phyloP scores from a whole-genome alignment of 2,888 invertebrate species.

The Epinotia brunnichana region DNA sequence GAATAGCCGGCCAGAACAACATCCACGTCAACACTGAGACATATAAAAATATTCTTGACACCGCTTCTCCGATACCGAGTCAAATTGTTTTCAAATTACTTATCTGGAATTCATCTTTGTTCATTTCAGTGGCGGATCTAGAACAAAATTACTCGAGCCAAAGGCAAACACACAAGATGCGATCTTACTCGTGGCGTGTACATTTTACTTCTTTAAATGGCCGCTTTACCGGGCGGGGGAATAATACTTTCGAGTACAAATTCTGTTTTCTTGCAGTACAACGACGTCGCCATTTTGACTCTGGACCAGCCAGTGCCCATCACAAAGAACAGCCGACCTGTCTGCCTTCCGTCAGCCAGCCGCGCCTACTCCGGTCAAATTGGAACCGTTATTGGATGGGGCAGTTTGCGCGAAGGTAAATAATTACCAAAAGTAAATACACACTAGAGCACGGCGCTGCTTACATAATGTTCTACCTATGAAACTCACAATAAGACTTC shows the following conservation, averaged over 20 bases:
- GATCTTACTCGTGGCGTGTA: too few relatives aligned
- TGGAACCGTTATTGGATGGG: conserved; percentile 95
- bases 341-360: conserved; percentile 88
- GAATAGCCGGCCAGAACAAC: too few relatives aligned
- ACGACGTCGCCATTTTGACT: conserved; percentile 92
- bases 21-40: too few relatives aligned
- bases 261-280: conserved; percentile 84
- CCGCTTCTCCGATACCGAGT: background rate
- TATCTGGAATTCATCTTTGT: background rate
- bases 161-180: too few relatives aligned
- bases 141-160: background rate
- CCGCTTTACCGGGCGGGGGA: too few relatives aligned
- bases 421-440: conserved; percentile 42
- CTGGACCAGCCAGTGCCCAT: conserved; percentile 90
- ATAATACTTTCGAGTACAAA: background rate
- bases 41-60: too few relatives aligned
- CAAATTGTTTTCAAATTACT: background rate
- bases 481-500: too few relatives aligned
- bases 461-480: too few relatives aligned
- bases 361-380: conserved; percentile 87
- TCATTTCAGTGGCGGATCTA: background rate
- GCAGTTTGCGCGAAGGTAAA: conserved; percentile 90
- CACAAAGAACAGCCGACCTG: conserved; percentile 88
- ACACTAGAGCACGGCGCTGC: too few relatives aligned
- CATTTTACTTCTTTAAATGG: too few relatives aligned